Evolutionary conservation across 2,797 vertebrate genomes (phyloP).

Genomic region (Propithecus perrieri): DNA sequence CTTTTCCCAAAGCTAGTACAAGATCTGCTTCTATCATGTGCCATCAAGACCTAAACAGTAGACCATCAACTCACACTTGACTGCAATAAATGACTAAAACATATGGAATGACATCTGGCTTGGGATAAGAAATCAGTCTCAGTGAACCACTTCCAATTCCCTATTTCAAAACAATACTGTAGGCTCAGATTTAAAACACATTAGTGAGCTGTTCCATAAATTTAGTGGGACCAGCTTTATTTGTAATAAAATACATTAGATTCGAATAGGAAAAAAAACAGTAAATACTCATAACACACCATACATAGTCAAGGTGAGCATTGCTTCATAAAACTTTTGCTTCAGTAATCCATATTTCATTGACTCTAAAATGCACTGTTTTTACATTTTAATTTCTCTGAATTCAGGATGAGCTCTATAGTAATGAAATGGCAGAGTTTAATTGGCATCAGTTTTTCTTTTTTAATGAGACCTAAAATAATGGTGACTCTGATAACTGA

Average conservation of each 20-base stretch:
- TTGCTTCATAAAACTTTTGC: neutral
- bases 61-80: neutral
- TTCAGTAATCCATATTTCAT: neutral
- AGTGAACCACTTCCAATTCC: neutral
- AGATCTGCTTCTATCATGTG: neutral
- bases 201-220: neutral
- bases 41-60: neutral
- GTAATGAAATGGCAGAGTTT: neutral
- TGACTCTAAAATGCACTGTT: neutral
- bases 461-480: constrained; percentile 25
- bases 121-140: constrained; percentile 4
- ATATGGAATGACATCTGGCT: neutral
- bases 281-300: neutral
- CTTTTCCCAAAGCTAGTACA: constrained; percentile 10
- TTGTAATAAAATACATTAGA: constrained; percentile 29
- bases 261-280: neutral
- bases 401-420: neutral
- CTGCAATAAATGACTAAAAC: constrained; percentile 34
- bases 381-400: constrained; percentile 39
- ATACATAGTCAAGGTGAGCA: neutral
- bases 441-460: neutral
- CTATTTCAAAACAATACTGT: constrained; percentile 34
- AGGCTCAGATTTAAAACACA: constrained; percentile 5
- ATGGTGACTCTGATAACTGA: neutral
- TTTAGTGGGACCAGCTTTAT: neutral